Evolutionary conservation across 2,888 invertebrate species (phyloP).

Genomic region (Horisme vitalbata): DNA sequence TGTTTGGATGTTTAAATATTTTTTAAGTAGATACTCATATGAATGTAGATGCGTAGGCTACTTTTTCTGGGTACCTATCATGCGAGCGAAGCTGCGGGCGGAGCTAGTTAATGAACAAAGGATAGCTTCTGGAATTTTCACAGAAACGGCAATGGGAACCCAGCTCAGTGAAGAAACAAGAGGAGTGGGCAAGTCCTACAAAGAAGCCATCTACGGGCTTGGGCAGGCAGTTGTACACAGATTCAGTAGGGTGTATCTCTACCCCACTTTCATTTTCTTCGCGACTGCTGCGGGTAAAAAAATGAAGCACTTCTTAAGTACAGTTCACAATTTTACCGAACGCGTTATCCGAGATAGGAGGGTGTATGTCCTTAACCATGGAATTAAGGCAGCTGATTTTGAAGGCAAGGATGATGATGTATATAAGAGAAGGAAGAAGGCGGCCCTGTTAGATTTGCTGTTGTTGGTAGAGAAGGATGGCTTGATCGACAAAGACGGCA

Average conservation of each 20-base stretch:
- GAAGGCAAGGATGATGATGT: slow-evolving; percentile 38
- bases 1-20: no score
- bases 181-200: slow-evolving; percentile 73
- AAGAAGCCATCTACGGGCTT: slow-evolving; percentile 76
- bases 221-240: slow-evolving; percentile 58
- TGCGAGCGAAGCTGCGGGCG: no score
- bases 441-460: slow-evolving; percentile 82
- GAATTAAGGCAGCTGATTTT: slow-evolving; percentile 23
- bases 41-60: no score
- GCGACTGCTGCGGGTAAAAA: slow-evolving; percentile 70
- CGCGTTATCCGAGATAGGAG: slow-evolving; percentile 59
- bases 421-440: slow-evolving; percentile 68
- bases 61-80: no score
- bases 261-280: slow-evolving; percentile 77
- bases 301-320: slow-evolving; percentile 61
- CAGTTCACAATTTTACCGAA: slow-evolving; percentile 65
- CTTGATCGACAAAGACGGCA: slow-evolving; percentile 74
- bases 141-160: slow-evolving; percentile 87
- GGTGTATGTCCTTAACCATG: slow-evolving; percentile 33
- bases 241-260: slow-evolving; percentile 81
- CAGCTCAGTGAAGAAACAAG: slow-evolving; percentile 73
- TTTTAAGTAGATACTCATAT: no score
- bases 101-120: no score
- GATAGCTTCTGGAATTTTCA: neutral
- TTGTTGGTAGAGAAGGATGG: slow-evolving; percentile 74